Percentiles rank a stretch among this genome's conserved stretches.
These are phyloP conservation scores for Tetramorium bicarinatum DNA, from an alignment of 2,888 invertebrate genomes.

Conservation along the genomic window DNA sequence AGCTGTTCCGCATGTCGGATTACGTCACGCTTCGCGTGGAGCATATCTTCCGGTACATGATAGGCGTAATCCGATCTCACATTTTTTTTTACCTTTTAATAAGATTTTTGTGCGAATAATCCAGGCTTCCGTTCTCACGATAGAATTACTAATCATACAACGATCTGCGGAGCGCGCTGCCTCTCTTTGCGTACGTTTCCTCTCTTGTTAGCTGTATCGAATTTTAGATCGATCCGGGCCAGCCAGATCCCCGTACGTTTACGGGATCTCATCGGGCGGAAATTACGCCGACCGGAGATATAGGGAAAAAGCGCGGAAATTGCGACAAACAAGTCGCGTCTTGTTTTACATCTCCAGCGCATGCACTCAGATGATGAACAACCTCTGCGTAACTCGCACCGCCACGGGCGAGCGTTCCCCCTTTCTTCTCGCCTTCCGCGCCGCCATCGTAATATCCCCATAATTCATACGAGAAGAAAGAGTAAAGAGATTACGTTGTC, in stretches of 20 bases:
- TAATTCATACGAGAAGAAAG: constrained; percentile 68
- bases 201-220: neutral
- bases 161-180: neutral
- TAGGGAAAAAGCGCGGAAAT: constrained; percentile 44
- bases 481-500: constrained; percentile 64
- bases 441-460: constrained; percentile 68
- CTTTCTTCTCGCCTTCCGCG: constrained; percentile 58
- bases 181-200: neutral
- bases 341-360: constrained; percentile 56
- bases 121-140: constrained; percentile 24
- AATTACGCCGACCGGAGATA: constrained; percentile 23
- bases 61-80: constrained; percentile 32
- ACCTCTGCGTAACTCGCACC: constrained; percentile 59
- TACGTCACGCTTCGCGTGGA: neutral
- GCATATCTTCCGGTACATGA: constrained; percentile 34
- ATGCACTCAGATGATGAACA: constrained; percentile 40
- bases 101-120: constrained; percentile 34
- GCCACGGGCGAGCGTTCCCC: constrained; percentile 42
- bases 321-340: constrained; percentile 57
- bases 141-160: neutral
- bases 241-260: neutral
- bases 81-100: constrained; percentile 20
- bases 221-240: constrained; percentile 26
- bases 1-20: constrained; percentile 18
- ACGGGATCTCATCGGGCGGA: constrained; percentile 25